phyloP scores from a whole-genome alignment of 2,888 invertebrate genomes.

The Agrilus biguttatus region DNA sequence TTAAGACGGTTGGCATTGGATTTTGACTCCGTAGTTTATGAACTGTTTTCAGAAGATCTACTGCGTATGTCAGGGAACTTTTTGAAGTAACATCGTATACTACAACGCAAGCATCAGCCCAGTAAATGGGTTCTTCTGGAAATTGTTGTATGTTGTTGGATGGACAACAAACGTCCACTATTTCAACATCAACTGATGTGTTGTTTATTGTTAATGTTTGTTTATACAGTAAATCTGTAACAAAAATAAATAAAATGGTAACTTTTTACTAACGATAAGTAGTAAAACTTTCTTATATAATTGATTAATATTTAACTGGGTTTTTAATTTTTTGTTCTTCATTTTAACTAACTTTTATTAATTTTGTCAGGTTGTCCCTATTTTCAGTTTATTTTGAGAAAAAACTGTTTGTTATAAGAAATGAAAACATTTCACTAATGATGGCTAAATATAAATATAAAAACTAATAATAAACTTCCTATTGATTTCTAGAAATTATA shows the following conservation, averaged over 20 bases:
- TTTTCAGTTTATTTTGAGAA: no score
- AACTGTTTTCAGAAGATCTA: slow-evolving; percentile 44
- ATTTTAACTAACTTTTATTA: no score
- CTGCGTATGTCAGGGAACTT: slow-evolving; percentile 54
- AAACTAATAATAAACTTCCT: no score
- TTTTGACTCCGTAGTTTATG: slow-evolving; percentile 35
- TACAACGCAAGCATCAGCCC: slow-evolving; percentile 66
- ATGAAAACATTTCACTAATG: no score
- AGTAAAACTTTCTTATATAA: neutral
- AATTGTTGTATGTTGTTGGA: slow-evolving; percentile 40
- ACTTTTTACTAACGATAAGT: neutral
- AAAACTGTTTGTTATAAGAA: no score
- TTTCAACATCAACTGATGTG: slow-evolving; percentile 58
- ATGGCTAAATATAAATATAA: no score
- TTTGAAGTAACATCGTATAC: slow-evolving; percentile 66
- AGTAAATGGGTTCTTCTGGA: slow-evolving; percentile 47
- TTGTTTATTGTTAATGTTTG: slow-evolving; percentile 62
- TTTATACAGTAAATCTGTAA: slow-evolving; percentile 61
- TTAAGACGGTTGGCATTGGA: slow-evolving; percentile 46
- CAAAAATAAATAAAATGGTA: slow-evolving; percentile 13
- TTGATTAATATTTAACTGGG: no score
- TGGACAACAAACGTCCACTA: slow-evolving; percentile 65
- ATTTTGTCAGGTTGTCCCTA: no score
- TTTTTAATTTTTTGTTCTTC: no score
- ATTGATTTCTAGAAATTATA: no score